These are phyloP conservation scores for Eupithecia inturbata DNA, from an alignment of 2,888 invertebrate genomes.

Conservation along the genomic window DNA sequence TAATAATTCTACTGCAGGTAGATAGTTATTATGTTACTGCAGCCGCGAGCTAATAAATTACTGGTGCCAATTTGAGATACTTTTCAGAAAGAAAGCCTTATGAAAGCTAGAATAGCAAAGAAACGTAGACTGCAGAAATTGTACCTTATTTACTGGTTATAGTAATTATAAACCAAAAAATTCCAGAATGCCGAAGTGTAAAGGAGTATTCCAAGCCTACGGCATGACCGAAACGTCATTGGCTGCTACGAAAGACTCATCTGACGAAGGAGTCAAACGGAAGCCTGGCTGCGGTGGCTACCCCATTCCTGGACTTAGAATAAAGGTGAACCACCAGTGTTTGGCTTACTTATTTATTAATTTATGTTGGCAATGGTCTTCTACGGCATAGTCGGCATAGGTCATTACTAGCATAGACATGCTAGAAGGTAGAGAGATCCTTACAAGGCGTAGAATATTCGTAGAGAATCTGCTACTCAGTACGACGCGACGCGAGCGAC, in stretches of 20 bases:
- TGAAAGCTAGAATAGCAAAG: background rate
- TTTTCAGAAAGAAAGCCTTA: background rate
- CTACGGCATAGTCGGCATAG: too few species aligned
- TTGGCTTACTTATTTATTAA: background rate
- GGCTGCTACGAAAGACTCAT: constrained; percentile 58
- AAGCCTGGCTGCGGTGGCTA: constrained; percentile 67
- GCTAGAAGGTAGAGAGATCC: too few species aligned
- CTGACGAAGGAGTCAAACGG: constrained; percentile 43
- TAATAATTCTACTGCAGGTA: background rate
- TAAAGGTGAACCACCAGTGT: constrained; percentile 55
- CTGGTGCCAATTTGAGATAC: background rate
- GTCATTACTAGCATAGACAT: too few species aligned
- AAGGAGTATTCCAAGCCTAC: constrained; percentile 68
- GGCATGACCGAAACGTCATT: constrained; percentile 74
- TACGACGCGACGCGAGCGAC: too few species aligned
- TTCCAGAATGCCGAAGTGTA: constrained; percentile 64
- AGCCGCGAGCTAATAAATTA: background rate
- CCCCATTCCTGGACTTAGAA: constrained; percentile 60
- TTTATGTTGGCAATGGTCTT: too few species aligned
- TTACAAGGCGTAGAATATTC: background rate
- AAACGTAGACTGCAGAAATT: background rate
- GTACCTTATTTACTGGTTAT: background rate
- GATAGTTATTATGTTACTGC: background rate
- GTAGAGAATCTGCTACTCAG: background rate
- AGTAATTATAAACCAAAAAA: background rate